A percentile compares a stretch with the other conserved stretches of the same genome.
Evolutionary conservation across 2,888 invertebrate genomes (phyloP).

Genomic region (Torymus auratus): DNA sequence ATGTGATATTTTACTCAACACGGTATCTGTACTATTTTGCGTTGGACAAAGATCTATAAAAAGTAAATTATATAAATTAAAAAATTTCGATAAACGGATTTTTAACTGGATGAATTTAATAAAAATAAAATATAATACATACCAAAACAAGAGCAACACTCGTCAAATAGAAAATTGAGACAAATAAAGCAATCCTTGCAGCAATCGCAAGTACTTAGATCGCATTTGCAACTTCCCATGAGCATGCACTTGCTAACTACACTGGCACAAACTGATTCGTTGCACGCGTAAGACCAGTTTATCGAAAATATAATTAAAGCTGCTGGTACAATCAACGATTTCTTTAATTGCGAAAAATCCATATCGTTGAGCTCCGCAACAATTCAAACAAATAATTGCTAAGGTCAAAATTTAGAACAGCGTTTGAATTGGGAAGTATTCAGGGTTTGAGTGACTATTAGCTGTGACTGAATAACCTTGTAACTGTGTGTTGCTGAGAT

Average conservation of each 20-base stretch:
- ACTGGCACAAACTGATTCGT: slow-evolving; percentile 94
- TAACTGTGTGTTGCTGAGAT: too few species aligned
- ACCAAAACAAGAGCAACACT: slow-evolving; percentile 97
- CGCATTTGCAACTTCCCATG: slow-evolving; percentile 94
- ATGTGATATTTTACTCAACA: slow-evolving; percentile 85
- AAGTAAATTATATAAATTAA: slow-evolving; percentile 2
- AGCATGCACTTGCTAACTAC: slow-evolving; percentile 95
- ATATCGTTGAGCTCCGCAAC: too few species aligned
- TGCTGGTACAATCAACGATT: too few species aligned
- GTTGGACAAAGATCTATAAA: slow-evolving; percentile 89
- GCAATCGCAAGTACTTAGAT: slow-evolving; percentile 90
- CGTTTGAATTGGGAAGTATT: too few species aligned
- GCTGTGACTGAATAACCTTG: too few species aligned
- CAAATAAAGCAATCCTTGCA: slow-evolving; percentile 93
- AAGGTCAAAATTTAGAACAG: too few species aligned
- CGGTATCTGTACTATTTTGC: slow-evolving; percentile 83
- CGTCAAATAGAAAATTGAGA: slow-evolving; percentile 88
- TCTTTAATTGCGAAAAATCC: too few species aligned
- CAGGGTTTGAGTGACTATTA: too few species aligned
- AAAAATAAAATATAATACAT: slow-evolving; percentile 74
- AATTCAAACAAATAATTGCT: too few species aligned
- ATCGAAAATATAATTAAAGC: background rate
- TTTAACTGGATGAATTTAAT: too few species aligned
- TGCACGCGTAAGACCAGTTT: slow-evolving; percentile 78
- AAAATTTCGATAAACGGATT: background rate